Conservation (phyloP, 2,888 invertebrate genomes). For the Isoperla grammatica region DNA sequence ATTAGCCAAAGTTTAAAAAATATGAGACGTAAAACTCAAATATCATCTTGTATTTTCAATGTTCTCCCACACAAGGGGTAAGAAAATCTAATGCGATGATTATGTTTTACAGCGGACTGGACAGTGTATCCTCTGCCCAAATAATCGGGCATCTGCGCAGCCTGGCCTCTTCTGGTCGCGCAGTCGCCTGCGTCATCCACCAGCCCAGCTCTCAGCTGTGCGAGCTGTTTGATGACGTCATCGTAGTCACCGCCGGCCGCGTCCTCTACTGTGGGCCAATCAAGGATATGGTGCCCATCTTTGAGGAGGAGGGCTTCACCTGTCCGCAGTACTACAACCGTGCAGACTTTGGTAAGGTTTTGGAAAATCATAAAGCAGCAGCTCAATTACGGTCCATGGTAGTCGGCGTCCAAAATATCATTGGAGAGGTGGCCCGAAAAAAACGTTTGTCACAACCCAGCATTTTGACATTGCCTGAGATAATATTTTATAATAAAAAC, state of each 20-base stretch:
- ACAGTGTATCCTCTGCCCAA: constrained; percentile 63
- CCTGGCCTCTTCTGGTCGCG: constrained; percentile 59
- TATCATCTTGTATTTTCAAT: too few relatives aligned
- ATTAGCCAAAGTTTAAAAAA: too few relatives aligned
- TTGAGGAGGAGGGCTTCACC: constrained; percentile 53
- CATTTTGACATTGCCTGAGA: too few relatives aligned
- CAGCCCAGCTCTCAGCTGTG: constrained; percentile 73
- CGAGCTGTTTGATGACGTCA: constrained; percentile 65
- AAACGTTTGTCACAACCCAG: neutral
- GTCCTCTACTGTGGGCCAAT: constrained; percentile 63
- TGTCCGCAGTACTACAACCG: constrained; percentile 76
- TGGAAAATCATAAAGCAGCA: neutral
- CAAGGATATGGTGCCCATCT: constrained; percentile 52
- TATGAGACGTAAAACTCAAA: too few relatives aligned
- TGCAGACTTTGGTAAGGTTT: constrained; percentile 61
- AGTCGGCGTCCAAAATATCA: neutral
- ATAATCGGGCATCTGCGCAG: constrained; percentile 54
- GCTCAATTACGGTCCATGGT: too few relatives aligned
- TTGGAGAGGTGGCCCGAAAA: neutral
- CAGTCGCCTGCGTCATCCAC: constrained; percentile 71
- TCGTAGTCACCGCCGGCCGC: constrained; percentile 61
- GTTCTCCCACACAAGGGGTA: too few relatives aligned
- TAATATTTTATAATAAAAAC: too few relatives aligned
- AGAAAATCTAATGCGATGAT: too few relatives aligned
- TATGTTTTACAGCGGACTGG: constrained; percentile 52